Evolutionary conservation across 1,140 invertebrate species (phyloP).

Genomic region (Hypsibius dujardini): DNA sequence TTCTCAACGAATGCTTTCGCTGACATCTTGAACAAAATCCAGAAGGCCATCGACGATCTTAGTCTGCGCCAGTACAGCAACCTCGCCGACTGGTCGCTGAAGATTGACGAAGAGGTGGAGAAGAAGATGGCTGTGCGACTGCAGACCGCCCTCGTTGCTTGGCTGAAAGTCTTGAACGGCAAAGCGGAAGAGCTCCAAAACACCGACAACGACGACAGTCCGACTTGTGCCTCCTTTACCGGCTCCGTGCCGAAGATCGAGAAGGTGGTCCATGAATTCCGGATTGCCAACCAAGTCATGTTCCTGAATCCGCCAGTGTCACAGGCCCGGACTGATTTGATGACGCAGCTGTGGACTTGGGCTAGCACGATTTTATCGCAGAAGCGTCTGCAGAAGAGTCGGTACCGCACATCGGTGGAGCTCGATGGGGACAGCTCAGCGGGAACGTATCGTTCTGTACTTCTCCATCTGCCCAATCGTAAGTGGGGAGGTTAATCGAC

Average conservation of each 20-base stretch:
- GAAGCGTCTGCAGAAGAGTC: slow-evolving; percentile 68
- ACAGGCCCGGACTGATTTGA: slow-evolving; percentile 78
- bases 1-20: slow-evolving; percentile 78
- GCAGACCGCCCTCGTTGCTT: slow-evolving; percentile 1
- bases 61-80: slow-evolving; percentile 93
- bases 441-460: slow-evolving; percentile 30
- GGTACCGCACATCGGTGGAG: slow-evolving; percentile 40
- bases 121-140: slow-evolving; percentile 52
- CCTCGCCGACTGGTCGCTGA: slow-evolving; percentile 79
- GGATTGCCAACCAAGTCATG: slow-evolving; percentile 96
- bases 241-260: slow-evolving; percentile 37
- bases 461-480: slow-evolving; percentile 31
- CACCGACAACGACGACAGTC: slow-evolving; percentile 18
- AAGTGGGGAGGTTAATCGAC: not conserved
- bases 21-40: slow-evolving; percentile 83
- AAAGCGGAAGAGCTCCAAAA: slow-evolving; percentile 18
- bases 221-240: slow-evolving; percentile 17
- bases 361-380: slow-evolving; percentile 87
- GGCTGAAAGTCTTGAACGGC: slow-evolving; percentile 13
- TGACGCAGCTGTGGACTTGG: slow-evolving; percentile 93
- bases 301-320: slow-evolving; percentile 80
- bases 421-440: not conserved
- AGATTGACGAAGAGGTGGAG: slow-evolving; percentile 84
- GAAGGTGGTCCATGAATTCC: slow-evolving; percentile 73
- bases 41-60: slow-evolving; percentile 91